Evolutionary conservation across 2,888 invertebrate genomes (phyloP).

Genomic region (Alsophila aescularia): DNA sequence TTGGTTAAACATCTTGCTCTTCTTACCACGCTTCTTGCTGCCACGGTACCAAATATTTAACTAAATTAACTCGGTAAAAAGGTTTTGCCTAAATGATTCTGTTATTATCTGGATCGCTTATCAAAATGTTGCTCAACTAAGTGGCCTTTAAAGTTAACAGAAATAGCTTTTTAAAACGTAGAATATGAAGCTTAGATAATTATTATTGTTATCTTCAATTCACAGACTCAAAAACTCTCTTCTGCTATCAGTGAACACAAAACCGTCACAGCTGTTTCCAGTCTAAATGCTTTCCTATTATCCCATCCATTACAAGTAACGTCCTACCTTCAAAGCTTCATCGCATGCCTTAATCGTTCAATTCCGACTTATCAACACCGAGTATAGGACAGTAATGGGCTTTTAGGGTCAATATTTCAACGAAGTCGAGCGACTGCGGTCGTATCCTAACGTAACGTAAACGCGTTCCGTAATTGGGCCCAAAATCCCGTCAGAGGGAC

Average conservation of each 20-base stretch:
- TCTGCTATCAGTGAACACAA: conserved; percentile 9
- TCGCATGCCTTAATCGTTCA: conserved; percentile 63
- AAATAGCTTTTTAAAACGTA: no score
- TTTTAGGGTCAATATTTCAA: conserved; percentile 78
- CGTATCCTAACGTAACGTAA: conserved; percentile 37
- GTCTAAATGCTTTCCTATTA: conserved; percentile 3
- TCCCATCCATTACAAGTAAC: conserved; percentile 30
- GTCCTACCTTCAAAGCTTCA: conserved; percentile 44
- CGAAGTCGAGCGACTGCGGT: conserved; percentile 47
- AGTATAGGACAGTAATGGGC: conserved; percentile 72
- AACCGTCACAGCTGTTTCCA: not conserved
- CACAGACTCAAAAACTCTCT: no score
- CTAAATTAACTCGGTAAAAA: no score
- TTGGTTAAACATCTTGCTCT: no score
- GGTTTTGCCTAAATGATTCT: no score
- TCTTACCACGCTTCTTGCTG: no score
- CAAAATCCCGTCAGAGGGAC: conserved; percentile 50
- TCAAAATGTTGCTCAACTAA: no score
- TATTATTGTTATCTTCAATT: no score
- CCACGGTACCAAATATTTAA: no score
- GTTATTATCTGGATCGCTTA: no score
- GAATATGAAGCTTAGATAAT: no score
- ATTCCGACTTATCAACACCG: conserved; percentile 69
- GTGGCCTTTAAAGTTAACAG: no score
- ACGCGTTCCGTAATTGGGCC: conserved; percentile 68